phyloP scores from a whole-genome alignment of 2,888 invertebrate species.

The Sepiola atlantica region DNA sequence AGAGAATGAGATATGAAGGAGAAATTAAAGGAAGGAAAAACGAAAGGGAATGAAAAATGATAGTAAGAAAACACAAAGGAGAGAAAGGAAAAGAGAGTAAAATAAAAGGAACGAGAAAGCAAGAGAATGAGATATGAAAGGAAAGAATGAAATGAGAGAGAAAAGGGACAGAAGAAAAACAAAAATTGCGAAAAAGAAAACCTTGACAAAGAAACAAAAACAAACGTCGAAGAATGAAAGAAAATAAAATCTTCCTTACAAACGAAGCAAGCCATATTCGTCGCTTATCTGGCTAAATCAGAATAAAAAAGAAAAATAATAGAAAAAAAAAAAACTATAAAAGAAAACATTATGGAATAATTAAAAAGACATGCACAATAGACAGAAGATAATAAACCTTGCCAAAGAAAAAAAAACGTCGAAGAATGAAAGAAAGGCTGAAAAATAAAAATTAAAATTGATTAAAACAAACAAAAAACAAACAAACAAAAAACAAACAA shows the following conservation, averaged over 20 bases:
- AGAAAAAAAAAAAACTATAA: neutral
- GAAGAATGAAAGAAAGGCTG: too few species aligned
- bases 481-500: neutral
- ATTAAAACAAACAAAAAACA: neutral
- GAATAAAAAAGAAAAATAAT: neutral
- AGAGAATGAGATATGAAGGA: too few species aligned
- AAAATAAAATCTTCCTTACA: neutral
- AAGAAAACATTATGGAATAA: neutral
- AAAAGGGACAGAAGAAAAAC: neutral
- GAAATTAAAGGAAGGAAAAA: too few species aligned
- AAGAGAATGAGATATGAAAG: neutral
- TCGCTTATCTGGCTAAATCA: neutral
- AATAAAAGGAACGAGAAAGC: neutral
- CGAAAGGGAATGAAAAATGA: too few species aligned
- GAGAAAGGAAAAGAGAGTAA: neutral
- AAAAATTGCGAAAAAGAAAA: neutral
- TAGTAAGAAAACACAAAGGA: too few species aligned
- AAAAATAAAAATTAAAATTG: too few species aligned
- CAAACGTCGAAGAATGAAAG: neutral
- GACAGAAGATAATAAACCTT: neutral
- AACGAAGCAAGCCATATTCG: neutral
- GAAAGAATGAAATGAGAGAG: neutral
- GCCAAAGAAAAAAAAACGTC: neutral
- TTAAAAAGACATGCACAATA: neutral
- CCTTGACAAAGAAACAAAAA: neutral